Conservation (phyloP, 2,888 invertebrate species). For the Nephrotoma guestfalica region DNA sequence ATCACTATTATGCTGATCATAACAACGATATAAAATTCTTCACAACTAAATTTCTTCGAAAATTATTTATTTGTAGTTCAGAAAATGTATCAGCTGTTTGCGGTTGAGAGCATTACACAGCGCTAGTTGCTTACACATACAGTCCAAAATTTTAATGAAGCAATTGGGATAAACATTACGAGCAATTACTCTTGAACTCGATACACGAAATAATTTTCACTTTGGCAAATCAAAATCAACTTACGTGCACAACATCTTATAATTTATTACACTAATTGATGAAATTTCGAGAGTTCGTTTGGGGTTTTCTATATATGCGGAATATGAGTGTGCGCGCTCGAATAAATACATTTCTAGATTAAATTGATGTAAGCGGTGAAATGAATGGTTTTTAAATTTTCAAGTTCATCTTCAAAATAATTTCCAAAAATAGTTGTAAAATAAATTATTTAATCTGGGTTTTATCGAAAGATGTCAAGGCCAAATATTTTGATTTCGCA, state of each 20-base stretch:
- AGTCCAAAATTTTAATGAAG: neutral
- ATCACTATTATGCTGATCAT: neutral
- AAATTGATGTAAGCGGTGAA: neutral
- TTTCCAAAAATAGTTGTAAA: neutral
- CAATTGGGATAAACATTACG: neutral
- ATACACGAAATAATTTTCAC: neutral
- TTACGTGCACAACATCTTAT: neutral
- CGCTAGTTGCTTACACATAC: neutral
- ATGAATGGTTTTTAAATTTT: neutral
- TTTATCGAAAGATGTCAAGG: neutral
- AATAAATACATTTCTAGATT: neutral
- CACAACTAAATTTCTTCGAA: neutral
- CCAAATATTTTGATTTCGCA: neutral
- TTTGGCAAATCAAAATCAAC: neutral
- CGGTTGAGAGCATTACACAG: neutral
- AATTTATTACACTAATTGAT: neutral
- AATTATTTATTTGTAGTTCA: neutral
- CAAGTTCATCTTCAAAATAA: neutral
- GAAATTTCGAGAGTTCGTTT: neutral
- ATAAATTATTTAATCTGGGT: neutral
- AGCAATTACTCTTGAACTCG: neutral
- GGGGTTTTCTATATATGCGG: neutral
- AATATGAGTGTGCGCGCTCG: no score
- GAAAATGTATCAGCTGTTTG: neutral
- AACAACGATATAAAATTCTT: neutral